Base-by-base conservation (phyloP, 2,888 invertebrate genomes). In the Pristionchus entomophagus region DNA sequence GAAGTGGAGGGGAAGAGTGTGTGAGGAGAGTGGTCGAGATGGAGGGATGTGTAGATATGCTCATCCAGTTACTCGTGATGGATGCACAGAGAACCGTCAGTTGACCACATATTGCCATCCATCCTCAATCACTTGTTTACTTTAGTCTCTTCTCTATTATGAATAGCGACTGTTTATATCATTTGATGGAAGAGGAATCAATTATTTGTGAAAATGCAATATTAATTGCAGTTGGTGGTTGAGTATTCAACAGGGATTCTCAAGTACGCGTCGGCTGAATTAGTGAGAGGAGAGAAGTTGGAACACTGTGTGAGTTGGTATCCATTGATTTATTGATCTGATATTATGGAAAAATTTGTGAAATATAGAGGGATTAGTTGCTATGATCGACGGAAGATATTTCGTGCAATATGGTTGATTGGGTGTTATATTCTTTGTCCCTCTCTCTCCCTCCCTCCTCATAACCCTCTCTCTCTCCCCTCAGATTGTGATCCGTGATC, bases 241-340 rank as follows among this genome's bases (percentile, higher is more conserved):
- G 92, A 93, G 69, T 90, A 89, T 41, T 91, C 92, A 6, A 89
- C 91, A 22, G 93, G 93, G 2, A 91, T 93, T 81, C 82, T 93
- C 84, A 93, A 93, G 85, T 92, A 93, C 86, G 90, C 90, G 3
- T 86, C 88, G 0, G 89, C 89, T 26, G 88, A 88, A 86, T 87
- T 89, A 86, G 88, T 84, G 51, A 45, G 41, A 32, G 51, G 22
- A 51, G 73, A 69, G 0, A 38, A 49, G 45, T 14, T 62, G 0
- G 56, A 29, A 26, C 29, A 62, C 26, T 62, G 45, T 29, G 83
- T 62, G 1, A 62, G 62, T 62, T 59, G 26, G 2, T 69, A 17
- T 35, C n/a, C n/a, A n/a, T n/a, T n/a, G n/a, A n/a, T n/a, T n/a
- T n/a, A n/a, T n/a, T n/a, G n/a, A n/a, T n/a, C n/a, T n/a, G n/a